Conservation (phyloP, 2,797 vertebrate genomes). For the Coendou prehensilis region DNA sequence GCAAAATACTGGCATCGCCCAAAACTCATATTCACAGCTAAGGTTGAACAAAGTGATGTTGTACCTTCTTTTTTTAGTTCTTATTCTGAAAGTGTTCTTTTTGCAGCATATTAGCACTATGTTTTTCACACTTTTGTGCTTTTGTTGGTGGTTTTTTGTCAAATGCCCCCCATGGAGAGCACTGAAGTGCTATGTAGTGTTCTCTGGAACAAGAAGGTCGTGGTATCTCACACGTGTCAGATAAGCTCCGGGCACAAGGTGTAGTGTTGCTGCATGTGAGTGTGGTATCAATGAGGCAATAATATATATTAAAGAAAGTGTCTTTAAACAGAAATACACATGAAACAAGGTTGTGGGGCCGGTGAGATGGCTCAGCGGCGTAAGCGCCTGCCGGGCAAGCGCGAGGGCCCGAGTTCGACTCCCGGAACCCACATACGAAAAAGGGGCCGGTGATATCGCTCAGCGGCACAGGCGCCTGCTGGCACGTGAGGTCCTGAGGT, state of each 20-base stretch:
- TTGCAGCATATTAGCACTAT: neutral
- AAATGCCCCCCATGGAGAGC: neutral
- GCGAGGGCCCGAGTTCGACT: too few species aligned
- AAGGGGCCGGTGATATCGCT: too few species aligned
- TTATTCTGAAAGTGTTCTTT: neutral
- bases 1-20: neutral
- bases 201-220: neutral
- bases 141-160: neutral
- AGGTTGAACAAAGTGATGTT: neutral
- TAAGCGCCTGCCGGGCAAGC: too few species aligned
- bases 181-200: neutral
- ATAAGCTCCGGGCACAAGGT: neutral
- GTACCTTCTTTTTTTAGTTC: neutral
- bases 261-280: neutral
- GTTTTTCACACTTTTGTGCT: neutral
- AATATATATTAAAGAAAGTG: neutral
- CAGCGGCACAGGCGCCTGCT: too few species aligned
- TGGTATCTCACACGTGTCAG: neutral
- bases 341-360: neutral
- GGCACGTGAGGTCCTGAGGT: too few species aligned
- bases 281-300: neutral
- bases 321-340: constrained; percentile 46
- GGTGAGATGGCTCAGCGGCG: too few species aligned
- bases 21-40: neutral
- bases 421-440: too few species aligned